Evolutionary conservation across 2,888 invertebrate species (phyloP), one percentile per base, ranked within the genome.

Genomic region (Altica lythri): DNA sequence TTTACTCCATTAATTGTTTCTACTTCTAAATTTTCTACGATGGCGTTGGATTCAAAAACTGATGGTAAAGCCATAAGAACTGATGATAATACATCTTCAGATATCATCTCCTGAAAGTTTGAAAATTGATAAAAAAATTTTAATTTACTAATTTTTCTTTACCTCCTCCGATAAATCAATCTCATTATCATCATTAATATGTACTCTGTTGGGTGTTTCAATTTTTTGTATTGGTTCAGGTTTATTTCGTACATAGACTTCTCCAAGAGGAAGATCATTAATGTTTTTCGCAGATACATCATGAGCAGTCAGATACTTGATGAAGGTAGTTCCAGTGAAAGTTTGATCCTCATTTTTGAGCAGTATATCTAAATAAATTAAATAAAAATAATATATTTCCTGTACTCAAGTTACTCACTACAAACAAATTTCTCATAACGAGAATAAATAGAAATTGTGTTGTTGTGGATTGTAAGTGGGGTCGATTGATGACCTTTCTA

Each of bases 1-100:
- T 68, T 49, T 2, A 75, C 61, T 6, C 60, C 64, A 61, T 75
- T 69, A 27, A 76, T 73, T 14, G 56, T 60, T 45, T 71, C 65
- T 10, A 72, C 69, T 14, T 63, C 50, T 22, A 75, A 60, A 60
- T 73, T 67, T 40, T 67, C 62, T 34, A 75, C 63, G 12, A 45
- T 52, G 4, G 73, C 53, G 40, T 69, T 58, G 4, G 52, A 46
- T 27, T 51, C 43, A n/a, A 50, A 46, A 27, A 29, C 42, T n/a
- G 46, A 30, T 1, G 8, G 29, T 22, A 16, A 18, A 30, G 30
- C 12, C 13, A 22, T 19, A 13, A 25, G 29, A 22, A 55, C 34
- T 22, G 14, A 30, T 12, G 49, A 27, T 37, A 61, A n/a, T 38
- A 55, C 38, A 9, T 47, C 40, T n/a, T 53, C 55, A 14, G 56